phyloP scores from a whole-genome alignment of 2,797 vertebrate genomes.

The Nyctalus aviator region DNA sequence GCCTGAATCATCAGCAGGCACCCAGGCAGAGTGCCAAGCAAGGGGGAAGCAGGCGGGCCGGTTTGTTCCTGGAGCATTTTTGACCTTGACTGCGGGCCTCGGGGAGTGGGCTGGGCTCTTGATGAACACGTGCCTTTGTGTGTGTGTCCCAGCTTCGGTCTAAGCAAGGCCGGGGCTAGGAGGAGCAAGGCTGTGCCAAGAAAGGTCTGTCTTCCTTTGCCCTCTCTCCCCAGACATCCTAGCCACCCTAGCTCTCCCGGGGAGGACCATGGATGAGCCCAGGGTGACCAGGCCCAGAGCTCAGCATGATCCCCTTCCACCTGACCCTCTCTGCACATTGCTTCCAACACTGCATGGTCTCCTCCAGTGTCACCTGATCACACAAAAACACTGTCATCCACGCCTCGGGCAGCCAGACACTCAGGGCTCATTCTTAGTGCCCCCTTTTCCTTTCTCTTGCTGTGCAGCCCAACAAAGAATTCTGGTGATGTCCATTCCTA shows the following conservation, averaged over 20 bases:
- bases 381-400: neutral
- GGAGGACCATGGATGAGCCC: no score
- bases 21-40: conserved; percentile 3
- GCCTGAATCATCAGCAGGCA: conserved; percentile 63
- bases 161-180: neutral
- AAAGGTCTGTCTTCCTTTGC: neutral
- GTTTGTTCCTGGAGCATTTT: neutral
- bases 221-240: neutral
- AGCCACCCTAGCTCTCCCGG: neutral
- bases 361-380: neutral
- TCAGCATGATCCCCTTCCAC: neutral
- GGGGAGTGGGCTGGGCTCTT: neutral
- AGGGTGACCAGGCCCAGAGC: neutral
- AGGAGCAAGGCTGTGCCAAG: neutral
- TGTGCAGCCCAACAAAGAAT: no score
- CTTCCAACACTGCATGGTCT: neutral
- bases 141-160: conserved; percentile 38
- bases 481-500: neutral
- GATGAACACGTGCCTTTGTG: conserved; percentile 1
- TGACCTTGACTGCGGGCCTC: conserved; percentile 43
- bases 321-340: neutral
- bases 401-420: neutral
- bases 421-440: neutral
- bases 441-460: neutral
- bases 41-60: neutral